phyloP scores from a whole-genome alignment of 1,140 invertebrate species.

The Sesamia nonagrioides region DNA sequence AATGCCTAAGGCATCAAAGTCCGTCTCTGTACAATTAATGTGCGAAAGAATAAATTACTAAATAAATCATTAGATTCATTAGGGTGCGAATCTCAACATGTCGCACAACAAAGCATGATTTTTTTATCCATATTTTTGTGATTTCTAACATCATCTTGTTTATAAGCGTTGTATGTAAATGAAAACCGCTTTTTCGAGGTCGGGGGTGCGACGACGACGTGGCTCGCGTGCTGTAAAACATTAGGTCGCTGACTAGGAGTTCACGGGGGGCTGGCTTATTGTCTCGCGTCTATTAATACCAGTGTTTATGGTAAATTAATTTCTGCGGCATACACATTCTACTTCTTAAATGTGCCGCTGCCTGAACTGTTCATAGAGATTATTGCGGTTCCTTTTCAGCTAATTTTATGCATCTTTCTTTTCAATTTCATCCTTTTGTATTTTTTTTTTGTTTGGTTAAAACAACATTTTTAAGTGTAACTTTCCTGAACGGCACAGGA shows the following conservation, averaged over 20 bases:
- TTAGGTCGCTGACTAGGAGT: conserved; percentile 74
- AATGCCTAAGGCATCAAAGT: too few relatives aligned
- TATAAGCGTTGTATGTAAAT: conserved; percentile 63
- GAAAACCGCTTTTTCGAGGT: conserved; percentile 61
- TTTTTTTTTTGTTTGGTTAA: too few relatives aligned
- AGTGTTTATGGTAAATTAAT: conserved; percentile 80
- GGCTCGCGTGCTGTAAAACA: conserved; percentile 77
- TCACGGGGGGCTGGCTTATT: conserved; percentile 75
- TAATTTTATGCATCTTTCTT: too few relatives aligned
- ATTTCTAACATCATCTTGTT: conserved; percentile 53
- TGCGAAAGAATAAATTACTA: too few relatives aligned
- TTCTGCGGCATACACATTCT: conserved; percentile 56
- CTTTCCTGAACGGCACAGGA: conserved; percentile 29
- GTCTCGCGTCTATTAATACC: conserved; percentile 83
- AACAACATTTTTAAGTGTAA: background rate
- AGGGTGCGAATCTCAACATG: too few relatives aligned
- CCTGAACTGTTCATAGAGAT: background rate
- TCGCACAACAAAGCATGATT: background rate
- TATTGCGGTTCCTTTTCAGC: background rate
- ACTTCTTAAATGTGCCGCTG: conserved; percentile 16
- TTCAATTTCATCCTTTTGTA: too few relatives aligned
- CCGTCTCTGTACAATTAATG: too few relatives aligned
- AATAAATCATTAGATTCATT: too few relatives aligned
- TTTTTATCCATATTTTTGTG: background rate
- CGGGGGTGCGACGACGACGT: conserved; percentile 65